Evolutionary conservation across 2,797 vertebrate species (phyloP), one percentile per base, ranked within the genome.

Genomic region (Sebastes nivosus): DNA sequence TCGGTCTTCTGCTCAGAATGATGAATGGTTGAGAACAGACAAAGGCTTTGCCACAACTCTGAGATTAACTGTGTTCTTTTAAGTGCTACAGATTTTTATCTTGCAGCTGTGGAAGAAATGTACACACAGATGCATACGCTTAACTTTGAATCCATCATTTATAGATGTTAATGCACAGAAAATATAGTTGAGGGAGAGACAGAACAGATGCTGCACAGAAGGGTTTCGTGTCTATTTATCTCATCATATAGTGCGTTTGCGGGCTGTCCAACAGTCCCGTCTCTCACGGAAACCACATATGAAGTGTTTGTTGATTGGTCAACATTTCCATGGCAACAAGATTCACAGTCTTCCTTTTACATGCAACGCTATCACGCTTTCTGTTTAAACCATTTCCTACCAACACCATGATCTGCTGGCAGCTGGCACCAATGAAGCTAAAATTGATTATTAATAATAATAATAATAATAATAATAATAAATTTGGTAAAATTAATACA

Each of bases 301-400:
- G 18, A 24, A 88, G 67, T 73, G 77, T 74, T 74, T 27, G 42
- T 0, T 76, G 42, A 55, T 69, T 63, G 76, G 81, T 86, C 88
- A 86, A 6, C 25, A 30, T 88, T 79, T 88, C 70, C 4, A 0
- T 73, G 38, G 66, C 57, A 72, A 82, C 6, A 25, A 18, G 3
- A 67, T 8, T 67, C 6, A 5, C 2, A 0, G 24, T 61, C 46
- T 67, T 36, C 34, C 25, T 67, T 67, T 78, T 4, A 38, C 22
- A 77, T 24, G 38, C 27, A 70, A 14, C 0, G 0, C 6, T 4
- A 1, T 57, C 38, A 59, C 2, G 6, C 25, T 30, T 34, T 60
- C n/a, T 50, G 38, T 29, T 29, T 8, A 20, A 82, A 75, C 18
- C 38, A 59, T 60, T 71, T 69, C 25, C 46, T 66, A 14, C 4